Evolutionary conservation across 2,797 vertebrate species (phyloP).

Genomic region (Micropoecilia bifurca): DNA sequence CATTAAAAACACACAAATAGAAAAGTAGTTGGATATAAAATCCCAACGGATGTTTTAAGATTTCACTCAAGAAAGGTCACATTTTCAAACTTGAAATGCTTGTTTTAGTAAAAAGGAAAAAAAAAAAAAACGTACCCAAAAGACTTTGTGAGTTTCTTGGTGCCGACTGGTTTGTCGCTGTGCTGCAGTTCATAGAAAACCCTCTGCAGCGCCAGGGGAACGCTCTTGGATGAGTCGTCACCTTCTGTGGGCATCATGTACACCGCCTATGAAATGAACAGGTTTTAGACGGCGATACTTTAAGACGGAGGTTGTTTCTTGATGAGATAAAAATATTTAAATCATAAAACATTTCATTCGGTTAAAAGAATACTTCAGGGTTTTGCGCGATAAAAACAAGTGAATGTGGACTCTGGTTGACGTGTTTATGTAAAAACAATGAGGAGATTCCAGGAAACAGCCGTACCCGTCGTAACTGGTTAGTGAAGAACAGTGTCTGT

Average conservation of each 20-base stretch:
- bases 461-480: conserved; percentile 95
- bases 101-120: neutral
- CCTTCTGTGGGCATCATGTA: conserved; percentile 99
- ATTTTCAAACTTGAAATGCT: neutral
- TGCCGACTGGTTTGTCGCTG: conserved; percentile 98
- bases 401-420: neutral
- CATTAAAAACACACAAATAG: neutral
- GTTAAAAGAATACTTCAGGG: neutral
- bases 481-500: conserved; percentile 99
- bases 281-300: neutral
- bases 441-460: neutral
- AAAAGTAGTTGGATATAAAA: neutral
- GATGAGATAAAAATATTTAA: neutral
- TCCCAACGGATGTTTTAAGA: neutral
- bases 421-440: no score
- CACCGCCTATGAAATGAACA: conserved; percentile 85
- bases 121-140: conserved; percentile 86
- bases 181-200: conserved; percentile 99
- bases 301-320: neutral
- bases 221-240: conserved; percentile 98
- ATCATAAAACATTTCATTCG: neutral
- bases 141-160: conserved; percentile 98
- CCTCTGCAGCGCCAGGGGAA: conserved; percentile 96
- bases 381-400: neutral
- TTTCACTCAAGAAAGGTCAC: neutral